These are phyloP conservation scores for Formicarius rufipectus DNA, from an alignment of 2,113 vertebrate species.

Conservation along the genomic window DNA sequence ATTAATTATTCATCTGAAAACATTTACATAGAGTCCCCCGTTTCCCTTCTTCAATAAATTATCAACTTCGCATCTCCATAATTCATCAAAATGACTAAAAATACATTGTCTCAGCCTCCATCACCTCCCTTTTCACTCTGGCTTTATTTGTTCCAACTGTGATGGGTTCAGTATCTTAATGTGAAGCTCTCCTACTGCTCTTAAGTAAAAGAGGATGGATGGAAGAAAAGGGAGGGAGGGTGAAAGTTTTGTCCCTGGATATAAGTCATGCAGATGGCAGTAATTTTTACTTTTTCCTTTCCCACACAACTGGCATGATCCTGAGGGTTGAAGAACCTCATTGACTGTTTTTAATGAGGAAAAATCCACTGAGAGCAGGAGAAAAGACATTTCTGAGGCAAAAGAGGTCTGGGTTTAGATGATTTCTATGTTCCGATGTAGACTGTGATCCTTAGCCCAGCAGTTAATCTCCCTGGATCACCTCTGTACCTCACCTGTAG, in stretches of 20 bases:
- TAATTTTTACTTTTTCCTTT: conserved; percentile 40
- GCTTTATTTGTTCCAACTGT: conserved; percentile 65
- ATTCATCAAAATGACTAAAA: conserved; percentile 83
- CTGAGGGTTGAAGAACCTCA: conserved; percentile 35
- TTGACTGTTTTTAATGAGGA: background rate
- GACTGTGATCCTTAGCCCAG: background rate
- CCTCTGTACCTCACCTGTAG: background rate
- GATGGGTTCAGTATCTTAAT: conserved; percentile 60
- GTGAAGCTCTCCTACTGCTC: conserved; percentile 61
- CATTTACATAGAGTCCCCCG: conserved; percentile 80
- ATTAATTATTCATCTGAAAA: conserved; percentile 86
- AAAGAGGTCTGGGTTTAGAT: background rate
- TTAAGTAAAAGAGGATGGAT: conserved; percentile 29
- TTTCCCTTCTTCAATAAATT: conserved; percentile 81
- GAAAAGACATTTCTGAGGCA: background rate
- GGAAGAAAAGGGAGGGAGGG: background rate
- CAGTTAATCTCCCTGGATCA: background rate
- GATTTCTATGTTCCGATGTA: background rate
- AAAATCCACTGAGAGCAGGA: background rate
- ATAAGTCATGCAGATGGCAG: conserved; percentile 14
- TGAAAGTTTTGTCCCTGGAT: conserved; percentile 38
- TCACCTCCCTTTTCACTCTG: conserved; percentile 56
- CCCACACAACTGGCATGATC: conserved; percentile 6
- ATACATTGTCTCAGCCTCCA: conserved; percentile 73
- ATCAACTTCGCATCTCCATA: conserved; percentile 80